These are phyloP conservation scores for Stegophylla sp. DNA, from an alignment of 2,888 invertebrate species.

Conservation along the genomic window DNA sequence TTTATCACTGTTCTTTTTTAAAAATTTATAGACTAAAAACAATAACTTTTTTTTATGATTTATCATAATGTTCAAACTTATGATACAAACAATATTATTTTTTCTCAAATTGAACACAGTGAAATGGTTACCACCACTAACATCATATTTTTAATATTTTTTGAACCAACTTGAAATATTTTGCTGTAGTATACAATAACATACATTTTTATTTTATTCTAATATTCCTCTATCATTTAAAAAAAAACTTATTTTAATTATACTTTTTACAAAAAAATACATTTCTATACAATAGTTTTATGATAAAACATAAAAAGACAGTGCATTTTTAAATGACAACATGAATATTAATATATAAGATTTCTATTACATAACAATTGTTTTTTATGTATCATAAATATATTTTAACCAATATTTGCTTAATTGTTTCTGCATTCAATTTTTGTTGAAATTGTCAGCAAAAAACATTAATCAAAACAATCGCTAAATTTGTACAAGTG, in stretches of 20 bases:
- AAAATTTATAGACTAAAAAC: too few species aligned
- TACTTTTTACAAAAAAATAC: slow-evolving; percentile 11
- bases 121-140: too few species aligned
- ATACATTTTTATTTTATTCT: too few species aligned
- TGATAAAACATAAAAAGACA: background rate
- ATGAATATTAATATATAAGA: background rate
- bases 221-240: background rate
- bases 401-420: background rate
- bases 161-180: too few species aligned
- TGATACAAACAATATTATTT: too few species aligned
- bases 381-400: background rate
- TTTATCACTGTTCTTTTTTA: too few species aligned
- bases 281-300: too few species aligned
- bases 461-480: background rate
- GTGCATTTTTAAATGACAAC: background rate
- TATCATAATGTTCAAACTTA: too few species aligned
- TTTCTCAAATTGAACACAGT: too few species aligned
- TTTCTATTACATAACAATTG: background rate
- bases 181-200: too few species aligned
- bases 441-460: background rate
- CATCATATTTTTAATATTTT: too few species aligned
- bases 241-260: background rate
- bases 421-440: background rate
- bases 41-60: too few species aligned
- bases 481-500: background rate